phyloP scores from a whole-genome alignment of 2,113 vertebrate species.

The Triplophysa siluroides region DNA sequence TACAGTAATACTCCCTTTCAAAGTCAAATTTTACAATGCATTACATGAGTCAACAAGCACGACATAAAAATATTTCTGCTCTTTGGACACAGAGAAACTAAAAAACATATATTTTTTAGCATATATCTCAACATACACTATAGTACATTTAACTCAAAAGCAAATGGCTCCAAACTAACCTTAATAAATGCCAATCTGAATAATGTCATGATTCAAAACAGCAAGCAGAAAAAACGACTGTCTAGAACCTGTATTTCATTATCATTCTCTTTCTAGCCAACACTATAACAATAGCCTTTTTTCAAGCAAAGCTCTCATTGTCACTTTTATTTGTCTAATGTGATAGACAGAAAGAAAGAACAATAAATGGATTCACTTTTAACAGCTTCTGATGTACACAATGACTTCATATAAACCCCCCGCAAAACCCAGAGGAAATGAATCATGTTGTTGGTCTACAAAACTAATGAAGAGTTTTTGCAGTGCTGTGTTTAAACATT shows the following conservation, averaged over 20 bases:
- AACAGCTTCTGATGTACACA: constrained; percentile 46
- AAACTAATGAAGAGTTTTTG: constrained; percentile 38
- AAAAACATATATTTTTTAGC: not conserved
- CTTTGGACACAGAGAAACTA: not conserved
- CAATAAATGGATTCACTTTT: constrained; percentile 48
- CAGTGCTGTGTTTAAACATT: constrained; percentile 27
- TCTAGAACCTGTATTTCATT: constrained; percentile 11
- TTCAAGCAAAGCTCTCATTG: constrained; percentile 32
- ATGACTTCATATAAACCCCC: constrained; percentile 47
- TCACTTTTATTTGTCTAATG: constrained; percentile 36
- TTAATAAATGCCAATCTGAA: not conserved
- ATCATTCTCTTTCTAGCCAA: constrained; percentile 22
- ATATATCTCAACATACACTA: constrained; percentile 1
- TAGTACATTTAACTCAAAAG: not conserved
- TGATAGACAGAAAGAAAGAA: constrained; percentile 38
- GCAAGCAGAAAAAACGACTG: not conserved
- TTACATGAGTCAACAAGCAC: constrained; percentile 22
- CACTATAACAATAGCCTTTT: constrained; percentile 9
- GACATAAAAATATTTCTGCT: constrained; percentile 8
- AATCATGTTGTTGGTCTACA: constrained; percentile 28
- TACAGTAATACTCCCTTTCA: not conserved
- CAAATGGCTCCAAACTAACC: not conserved
- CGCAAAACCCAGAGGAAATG: constrained; percentile 16
- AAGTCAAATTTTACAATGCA: constrained; percentile 12
- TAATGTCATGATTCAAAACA: constrained; percentile 4